Conservation (phyloP, 2,797 vertebrate genomes). For the Phoebastria nigripes region DNA sequence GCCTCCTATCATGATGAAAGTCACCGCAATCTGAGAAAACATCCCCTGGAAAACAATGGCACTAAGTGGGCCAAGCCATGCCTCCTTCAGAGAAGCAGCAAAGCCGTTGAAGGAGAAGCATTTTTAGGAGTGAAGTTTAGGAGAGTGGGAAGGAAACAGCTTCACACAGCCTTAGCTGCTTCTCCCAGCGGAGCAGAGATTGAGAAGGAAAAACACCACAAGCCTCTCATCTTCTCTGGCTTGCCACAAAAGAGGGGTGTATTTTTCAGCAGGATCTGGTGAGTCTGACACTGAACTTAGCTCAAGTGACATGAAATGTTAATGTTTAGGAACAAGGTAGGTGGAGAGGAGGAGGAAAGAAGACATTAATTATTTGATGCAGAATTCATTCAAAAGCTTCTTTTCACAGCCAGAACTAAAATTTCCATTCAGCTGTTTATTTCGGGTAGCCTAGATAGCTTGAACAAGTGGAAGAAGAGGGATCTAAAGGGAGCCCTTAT, state of each 20-base stretch:
- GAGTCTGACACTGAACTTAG: conserved; percentile 58
- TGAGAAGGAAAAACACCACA: conserved; percentile 37
- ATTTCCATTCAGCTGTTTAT: conserved; percentile 55
- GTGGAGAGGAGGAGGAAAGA: conserved; percentile 52
- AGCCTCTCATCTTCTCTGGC: conserved; percentile 18
- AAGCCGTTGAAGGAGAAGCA: background rate
- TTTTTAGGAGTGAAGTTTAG: background rate
- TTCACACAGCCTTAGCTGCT: conserved; percentile 23
- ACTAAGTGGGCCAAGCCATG: background rate
- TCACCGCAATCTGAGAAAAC: background rate
- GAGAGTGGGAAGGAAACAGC: conserved; percentile 41
- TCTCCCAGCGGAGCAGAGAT: background rate
- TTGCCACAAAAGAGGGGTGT: conserved; percentile 33
- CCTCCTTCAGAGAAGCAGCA: background rate
- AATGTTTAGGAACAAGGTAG: conserved; percentile 63
- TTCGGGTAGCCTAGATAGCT: conserved; percentile 2
- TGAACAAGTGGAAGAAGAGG: background rate
- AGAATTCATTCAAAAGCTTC: conserved; percentile 59
- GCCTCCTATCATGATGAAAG: background rate
- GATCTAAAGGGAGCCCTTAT: background rate
- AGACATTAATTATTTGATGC: conserved; percentile 40
- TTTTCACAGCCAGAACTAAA: conserved; percentile 39
- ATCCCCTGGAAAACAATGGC: background rate
- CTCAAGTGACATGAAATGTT: conserved; percentile 57
- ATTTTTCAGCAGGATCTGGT: conserved; percentile 45